These are phyloP conservation scores for Drosophila anomalipes DNA, from an alignment of 2,888 invertebrate species.

Conservation along the genomic window DNA sequence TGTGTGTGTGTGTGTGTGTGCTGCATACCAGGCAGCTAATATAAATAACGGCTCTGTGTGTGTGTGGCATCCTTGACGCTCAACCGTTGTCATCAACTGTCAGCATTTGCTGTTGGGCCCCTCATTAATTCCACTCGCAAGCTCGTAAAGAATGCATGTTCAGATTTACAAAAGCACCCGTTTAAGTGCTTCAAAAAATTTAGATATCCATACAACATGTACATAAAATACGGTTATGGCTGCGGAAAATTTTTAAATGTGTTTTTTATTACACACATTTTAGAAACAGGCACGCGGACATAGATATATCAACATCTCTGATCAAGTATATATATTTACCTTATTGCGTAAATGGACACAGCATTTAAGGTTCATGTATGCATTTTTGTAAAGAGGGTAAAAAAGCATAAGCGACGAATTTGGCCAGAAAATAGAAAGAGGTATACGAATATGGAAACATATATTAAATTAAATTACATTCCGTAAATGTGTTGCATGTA, in stretches of 20 bases:
- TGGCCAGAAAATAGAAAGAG: background rate
- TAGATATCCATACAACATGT: background rate
- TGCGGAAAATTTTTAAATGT: background rate
- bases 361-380: background rate
- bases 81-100: conserved; percentile 54
- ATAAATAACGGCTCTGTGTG: conserved; percentile 12
- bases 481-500: too few relatives aligned
- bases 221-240: background rate
- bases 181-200: conserved; percentile 1
- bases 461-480: background rate
- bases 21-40: conserved; percentile 5
- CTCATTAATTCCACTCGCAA: conserved; percentile 15
- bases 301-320: background rate
- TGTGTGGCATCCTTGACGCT: conserved; percentile 20
- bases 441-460: too few relatives aligned
- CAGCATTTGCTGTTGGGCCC: conserved; percentile 21
- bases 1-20: background rate
- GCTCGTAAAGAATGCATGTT: conserved; percentile 11
- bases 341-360: background rate
- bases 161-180: background rate
- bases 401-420: background rate
- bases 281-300: too few relatives aligned
- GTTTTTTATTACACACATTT: background rate
- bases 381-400: too few relatives aligned
- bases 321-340: background rate